These are phyloP conservation scores for Cosmia pyralina DNA, from an alignment of 2,888 invertebrate genomes.

Conservation along the genomic window DNA sequence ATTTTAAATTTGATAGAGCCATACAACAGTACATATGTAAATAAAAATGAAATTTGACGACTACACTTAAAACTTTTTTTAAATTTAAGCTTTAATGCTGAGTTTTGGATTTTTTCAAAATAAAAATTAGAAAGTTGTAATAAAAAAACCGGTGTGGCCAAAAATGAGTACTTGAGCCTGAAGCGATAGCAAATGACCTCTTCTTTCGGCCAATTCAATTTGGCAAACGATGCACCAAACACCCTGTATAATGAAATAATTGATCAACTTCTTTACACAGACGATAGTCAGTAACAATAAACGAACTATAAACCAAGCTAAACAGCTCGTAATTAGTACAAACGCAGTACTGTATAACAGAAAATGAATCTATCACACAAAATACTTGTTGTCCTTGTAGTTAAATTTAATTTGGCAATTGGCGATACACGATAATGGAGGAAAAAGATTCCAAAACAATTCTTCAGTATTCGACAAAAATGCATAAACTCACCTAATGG, in stretches of 20 bases:
- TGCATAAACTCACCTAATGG: slow-evolving; percentile 90
- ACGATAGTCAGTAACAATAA: not conserved
- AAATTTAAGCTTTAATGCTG: too few relatives aligned
- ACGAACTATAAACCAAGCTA: not conserved
- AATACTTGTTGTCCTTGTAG: not conserved
- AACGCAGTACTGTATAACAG: not conserved
- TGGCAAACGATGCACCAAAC: too few relatives aligned
- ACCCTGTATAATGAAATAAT: not conserved
- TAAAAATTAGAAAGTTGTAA: too few relatives aligned
- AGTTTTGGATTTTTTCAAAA: too few relatives aligned
- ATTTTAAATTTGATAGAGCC: too few relatives aligned
- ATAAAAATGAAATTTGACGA: too few relatives aligned
- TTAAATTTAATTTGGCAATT: not conserved
- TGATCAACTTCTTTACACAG: not conserved
- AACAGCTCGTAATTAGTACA: not conserved
- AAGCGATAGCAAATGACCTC: too few relatives aligned
- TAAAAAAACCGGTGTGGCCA: too few relatives aligned
- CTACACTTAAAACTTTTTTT: too few relatives aligned
- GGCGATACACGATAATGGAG: not conserved
- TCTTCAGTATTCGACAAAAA: not conserved
- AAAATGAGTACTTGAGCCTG: too few relatives aligned
- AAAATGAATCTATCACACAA: not conserved
- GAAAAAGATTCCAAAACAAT: not conserved
- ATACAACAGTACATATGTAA: too few relatives aligned
- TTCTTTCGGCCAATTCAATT: too few relatives aligned